Evolutionary conservation across 1,140 invertebrate species (phyloP).

Genomic region (Leptinotarsa defecta): DNA sequence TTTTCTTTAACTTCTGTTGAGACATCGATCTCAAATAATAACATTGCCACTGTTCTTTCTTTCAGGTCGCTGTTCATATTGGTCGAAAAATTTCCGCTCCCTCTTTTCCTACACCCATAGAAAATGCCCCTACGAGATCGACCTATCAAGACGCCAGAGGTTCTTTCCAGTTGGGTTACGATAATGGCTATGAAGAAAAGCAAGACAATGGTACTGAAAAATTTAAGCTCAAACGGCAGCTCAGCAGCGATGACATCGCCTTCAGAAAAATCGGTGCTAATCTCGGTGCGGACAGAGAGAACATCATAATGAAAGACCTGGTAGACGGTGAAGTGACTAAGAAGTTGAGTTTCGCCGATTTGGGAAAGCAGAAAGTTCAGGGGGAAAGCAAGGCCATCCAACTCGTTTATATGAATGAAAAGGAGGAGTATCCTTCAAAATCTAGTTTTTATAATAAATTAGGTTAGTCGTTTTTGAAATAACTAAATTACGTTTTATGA

Average conservation of each 20-base stretch:
- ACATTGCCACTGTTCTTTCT: background rate
- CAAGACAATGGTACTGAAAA: conserved; percentile 63
- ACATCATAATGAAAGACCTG: conserved; percentile 43
- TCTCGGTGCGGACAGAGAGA: conserved; percentile 38
- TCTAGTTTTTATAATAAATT: conserved; percentile 53
- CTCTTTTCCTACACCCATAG: conserved; percentile 51
- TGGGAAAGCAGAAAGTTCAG: conserved; percentile 61
- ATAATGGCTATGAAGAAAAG: conserved; percentile 62
- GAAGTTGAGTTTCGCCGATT: conserved; percentile 75
- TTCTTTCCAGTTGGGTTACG: conserved; percentile 71
- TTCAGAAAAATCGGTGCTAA: conserved; percentile 48
- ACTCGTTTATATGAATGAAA: conserved; percentile 66
- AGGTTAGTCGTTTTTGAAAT: conserved; percentile 39
- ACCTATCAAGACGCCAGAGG: conserved; percentile 77
- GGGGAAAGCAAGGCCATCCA: conserved; percentile 65
- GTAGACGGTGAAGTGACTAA: conserved; percentile 54
- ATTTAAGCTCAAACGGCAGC: conserved; percentile 62
- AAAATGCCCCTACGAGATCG: conserved; percentile 62
- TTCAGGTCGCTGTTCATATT: conserved; percentile 62
- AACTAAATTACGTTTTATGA: too few species aligned
- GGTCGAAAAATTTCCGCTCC: conserved; percentile 65
- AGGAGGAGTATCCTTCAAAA: conserved; percentile 56
- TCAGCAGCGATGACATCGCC: conserved; percentile 61
- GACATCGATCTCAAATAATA: background rate
- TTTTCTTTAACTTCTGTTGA: too few species aligned